phyloP scores from a whole-genome alignment of 2,888 invertebrate species.

The Nephrotoma guestfalica region DNA sequence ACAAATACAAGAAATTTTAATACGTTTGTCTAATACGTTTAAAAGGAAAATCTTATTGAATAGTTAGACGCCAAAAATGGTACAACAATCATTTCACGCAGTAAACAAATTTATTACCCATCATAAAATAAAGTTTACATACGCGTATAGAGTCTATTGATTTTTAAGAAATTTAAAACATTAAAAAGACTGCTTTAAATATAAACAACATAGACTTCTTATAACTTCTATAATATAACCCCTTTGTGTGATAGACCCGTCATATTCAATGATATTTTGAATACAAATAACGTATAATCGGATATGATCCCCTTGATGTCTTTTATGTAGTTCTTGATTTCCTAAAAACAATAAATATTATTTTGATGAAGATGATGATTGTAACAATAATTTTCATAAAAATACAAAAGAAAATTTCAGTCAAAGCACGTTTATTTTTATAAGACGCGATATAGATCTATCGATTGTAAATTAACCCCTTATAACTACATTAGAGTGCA shows the following conservation, averaged over 20 bases:
- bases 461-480: neutral
- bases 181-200: neutral
- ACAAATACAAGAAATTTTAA: no score
- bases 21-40: no score
- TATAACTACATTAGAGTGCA: neutral
- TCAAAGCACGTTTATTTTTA: neutral
- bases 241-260: neutral
- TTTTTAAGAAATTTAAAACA: neutral
- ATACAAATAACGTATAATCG: neutral
- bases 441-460: neutral
- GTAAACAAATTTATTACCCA: neutral
- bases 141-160: neutral
- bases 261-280: neutral
- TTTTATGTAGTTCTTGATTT: neutral
- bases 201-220: neutral
- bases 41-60: no score
- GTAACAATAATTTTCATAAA: neutral
- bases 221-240: neutral
- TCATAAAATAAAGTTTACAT: neutral
- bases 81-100: neutral
- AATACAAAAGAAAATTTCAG: neutral
- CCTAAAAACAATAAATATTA: neutral
- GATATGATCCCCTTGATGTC: neutral
- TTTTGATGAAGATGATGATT: neutral
- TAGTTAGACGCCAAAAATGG: neutral